Conservation (phyloP, 2,113 vertebrate species). For the Anas platyrhynchos region DNA sequence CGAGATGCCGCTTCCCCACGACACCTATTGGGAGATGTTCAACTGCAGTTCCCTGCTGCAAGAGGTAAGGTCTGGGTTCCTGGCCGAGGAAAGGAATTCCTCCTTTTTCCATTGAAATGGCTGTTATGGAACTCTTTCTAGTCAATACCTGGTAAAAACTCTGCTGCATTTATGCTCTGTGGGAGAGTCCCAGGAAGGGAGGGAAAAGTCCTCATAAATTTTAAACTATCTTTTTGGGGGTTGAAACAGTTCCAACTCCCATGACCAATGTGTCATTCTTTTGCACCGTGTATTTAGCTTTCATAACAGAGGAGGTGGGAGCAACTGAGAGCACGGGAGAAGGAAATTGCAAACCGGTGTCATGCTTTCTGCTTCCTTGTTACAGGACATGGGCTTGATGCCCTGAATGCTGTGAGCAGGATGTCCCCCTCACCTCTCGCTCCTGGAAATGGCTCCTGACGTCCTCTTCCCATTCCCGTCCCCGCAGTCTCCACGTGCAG, state of each 20-base stretch:
- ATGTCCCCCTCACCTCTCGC: rapidly evolving
- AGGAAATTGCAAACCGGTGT: rapidly evolving
- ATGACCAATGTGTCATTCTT: too few relatives aligned
- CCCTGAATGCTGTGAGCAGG: rapidly evolving
- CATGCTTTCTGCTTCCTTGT: rapidly evolving
- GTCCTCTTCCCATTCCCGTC: too few relatives aligned
- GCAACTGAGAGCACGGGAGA: background rate
- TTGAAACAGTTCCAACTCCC: too few relatives aligned
- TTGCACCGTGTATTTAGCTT: background rate
- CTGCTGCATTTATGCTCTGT: too few relatives aligned
- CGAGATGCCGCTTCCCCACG: rapidly evolving
- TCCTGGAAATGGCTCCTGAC: background rate
- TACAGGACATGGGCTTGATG: rapidly evolving
- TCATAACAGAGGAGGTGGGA: too few relatives aligned
- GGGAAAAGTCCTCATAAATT: too few relatives aligned
- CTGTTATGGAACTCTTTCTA: background rate
- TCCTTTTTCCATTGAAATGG: background rate
- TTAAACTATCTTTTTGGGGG: too few relatives aligned
- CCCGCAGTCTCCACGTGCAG: too few relatives aligned
- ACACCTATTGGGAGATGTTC: background rate
- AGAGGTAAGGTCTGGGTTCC: background rate
- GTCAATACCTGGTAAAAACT: too few relatives aligned
- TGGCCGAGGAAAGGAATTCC: background rate
- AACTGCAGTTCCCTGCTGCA: rapidly evolving
- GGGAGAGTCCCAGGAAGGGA: too few relatives aligned